Evolutionary conservation across 2,797 vertebrate genomes (phyloP), one percentile per base, ranked within the genome.

Genomic region (Acrocephalus scirpaceus): DNA sequence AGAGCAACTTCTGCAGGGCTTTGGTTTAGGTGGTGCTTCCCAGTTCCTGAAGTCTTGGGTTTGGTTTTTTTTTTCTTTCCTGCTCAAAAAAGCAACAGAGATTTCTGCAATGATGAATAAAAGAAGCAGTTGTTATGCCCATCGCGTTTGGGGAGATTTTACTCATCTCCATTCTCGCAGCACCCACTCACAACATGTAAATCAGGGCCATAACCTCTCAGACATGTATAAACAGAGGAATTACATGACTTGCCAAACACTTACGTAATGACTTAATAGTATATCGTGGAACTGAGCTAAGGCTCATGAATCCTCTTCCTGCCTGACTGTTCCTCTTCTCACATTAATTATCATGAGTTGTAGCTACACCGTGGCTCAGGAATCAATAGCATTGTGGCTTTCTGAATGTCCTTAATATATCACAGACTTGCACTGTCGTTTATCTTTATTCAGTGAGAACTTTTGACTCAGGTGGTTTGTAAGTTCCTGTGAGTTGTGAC

Each of bases 261-360:
- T 93, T 90, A 91, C 50, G 42, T 94, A 96, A 95, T 88, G 72
- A 85, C 69, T 92, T 96, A 95, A 92, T 95, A 92, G 94, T 85
- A 54, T 90, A 72, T 95, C 44, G 58, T 92, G 90, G 93, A 93
- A 85, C 9, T 11, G 67, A 86, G 86, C 72, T 74, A 16, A 51
- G 86, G 57, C 90, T 91, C 54, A 4, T 42, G 92, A 92, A 75
- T 94, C 83, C 77, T 87, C 90, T 95, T 95, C 94, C 94, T 93
- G 80, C 93, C 79, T 74, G 84, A 32, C 86, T 89, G 30, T 79
- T 78, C 29, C 38, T 92, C 56, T 51, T 77, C 36, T 70, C 76
- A 44, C 66, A 64, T 91, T 86, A 83, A 83, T 93, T 75, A 76
- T 22, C 66, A 5, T 2, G 82, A 58, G 42, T 26, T 86, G 62